Base-by-base conservation (phyloP, 2,113 vertebrate species). In the Penelope pileata region DNA sequence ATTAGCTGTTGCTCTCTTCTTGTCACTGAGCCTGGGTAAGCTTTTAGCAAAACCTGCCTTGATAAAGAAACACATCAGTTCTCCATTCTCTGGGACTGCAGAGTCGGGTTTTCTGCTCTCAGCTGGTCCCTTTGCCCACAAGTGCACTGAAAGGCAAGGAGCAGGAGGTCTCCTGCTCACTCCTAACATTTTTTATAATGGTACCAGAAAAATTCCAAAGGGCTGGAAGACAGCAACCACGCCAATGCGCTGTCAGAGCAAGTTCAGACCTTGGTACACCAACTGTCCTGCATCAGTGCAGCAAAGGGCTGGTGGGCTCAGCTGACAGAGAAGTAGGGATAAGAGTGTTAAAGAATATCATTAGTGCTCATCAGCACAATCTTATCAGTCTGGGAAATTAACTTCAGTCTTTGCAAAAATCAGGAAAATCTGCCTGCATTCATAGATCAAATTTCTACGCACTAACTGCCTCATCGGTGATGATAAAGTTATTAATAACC, bases 181-280 rank as follows among this genome's bases (percentile, higher is more conserved):
- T 60, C 30, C 29, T 3, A 2, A 11, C 40, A 9, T 36, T 89
- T 83, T 59, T 64, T 3, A 34, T 42, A 60, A 64, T 4, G 9
- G 47, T 42, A 36, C 24, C 60, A 85, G 69, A 70, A 45, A 40
- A 54, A 54, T 7, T 22, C 11, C 21, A 3, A 18, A 23, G 32
- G 58, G 58, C 29, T 64, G 21, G n/a, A 74, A 73, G 38, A 83
- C 27, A 59, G 77, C 38, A 73, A 89, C 17, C 19, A 23, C 4
- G 1, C 12, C 14, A 38, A 62, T 0, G 0, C 15, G 29, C 83
- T 67, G 26, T 42, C 58, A 26, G 23, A 60, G 26, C 0, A 3
- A 81, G n/a, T 9, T 42, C 38, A 6, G 16, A 1, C 13, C 16
- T n/a, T 48, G 59, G 16, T 21, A 38, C 9, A 14, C 8, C 62